Percentiles rank a stretch among this genome's conserved stretches.
Conservation (phyloP, 2,797 vertebrate species). For the Catamblyrhynchus diadema region DNA sequence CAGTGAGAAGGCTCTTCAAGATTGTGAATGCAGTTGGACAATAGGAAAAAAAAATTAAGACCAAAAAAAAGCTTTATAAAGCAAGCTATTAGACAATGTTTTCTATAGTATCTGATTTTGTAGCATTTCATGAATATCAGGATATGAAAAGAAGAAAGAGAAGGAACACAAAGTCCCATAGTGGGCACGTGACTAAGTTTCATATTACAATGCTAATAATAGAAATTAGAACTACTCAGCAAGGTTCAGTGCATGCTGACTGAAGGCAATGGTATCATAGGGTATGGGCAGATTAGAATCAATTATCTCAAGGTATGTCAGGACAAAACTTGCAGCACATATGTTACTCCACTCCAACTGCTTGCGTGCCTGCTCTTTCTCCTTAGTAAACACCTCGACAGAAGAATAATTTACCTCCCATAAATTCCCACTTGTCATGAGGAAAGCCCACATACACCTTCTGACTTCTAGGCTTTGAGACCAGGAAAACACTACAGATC, state of each 20-base stretch:
- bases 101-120: neutral
- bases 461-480: neutral
- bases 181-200: neutral
- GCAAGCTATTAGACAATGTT: neutral
- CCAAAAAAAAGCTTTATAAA: neutral
- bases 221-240: neutral
- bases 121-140: neutral
- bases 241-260: neutral
- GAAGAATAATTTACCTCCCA: neutral
- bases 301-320: constrained; percentile 16
- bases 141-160: neutral
- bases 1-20: neutral
- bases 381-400: neutral
- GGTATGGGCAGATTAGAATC: neutral
- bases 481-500: neutral
- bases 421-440: neutral
- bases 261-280: neutral
- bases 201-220: constrained; percentile 40
- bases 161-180: neutral
- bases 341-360: neutral
- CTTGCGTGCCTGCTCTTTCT: neutral
- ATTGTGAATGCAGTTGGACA: neutral
- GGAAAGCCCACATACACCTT: neutral
- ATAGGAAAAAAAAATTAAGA: neutral
- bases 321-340: constrained; percentile 10